Conservation (phyloP, 2,888 invertebrate species). For the Leucophenga montana region DNA sequence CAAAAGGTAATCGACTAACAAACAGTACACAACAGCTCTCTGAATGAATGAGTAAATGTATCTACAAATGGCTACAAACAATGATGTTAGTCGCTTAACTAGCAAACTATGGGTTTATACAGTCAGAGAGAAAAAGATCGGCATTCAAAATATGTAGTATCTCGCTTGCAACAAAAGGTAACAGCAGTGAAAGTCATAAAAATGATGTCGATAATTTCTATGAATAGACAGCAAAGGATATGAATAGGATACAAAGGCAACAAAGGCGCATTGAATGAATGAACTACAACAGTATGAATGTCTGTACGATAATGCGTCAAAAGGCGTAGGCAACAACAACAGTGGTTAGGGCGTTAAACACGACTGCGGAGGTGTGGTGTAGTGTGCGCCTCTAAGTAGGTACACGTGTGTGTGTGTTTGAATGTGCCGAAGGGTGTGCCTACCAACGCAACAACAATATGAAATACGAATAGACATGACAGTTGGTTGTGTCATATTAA, state of each 20-base stretch:
- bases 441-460: background rate
- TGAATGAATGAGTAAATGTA: too few species aligned
- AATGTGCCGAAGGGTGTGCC: background rate
- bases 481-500: slow-evolving; percentile 66
- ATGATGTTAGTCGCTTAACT: slow-evolving; percentile 6
- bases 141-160: background rate
- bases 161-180: slow-evolving; percentile 55
- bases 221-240: slow-evolving; percentile 44
- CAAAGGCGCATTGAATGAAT: slow-evolving; percentile 2
- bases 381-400: too few species aligned
- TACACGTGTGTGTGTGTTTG: background rate
- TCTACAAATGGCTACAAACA: too few species aligned
- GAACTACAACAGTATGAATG: background rate
- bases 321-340: background rate
- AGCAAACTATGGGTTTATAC: slow-evolving; percentile 28
- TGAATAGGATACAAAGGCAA: slow-evolving; percentile 22
- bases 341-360: too few species aligned
- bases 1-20: too few species aligned
- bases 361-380: background rate
- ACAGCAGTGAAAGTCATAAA: slow-evolving; percentile 57
- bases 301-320: background rate
- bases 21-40: too few species aligned
- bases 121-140: slow-evolving; percentile 31
- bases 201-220: slow-evolving; percentile 42
- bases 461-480: slow-evolving; percentile 23